Evolutionary conservation across 2,797 vertebrate genomes (phyloP).

Genomic region (Cynodonichthys magdalenae): DNA sequence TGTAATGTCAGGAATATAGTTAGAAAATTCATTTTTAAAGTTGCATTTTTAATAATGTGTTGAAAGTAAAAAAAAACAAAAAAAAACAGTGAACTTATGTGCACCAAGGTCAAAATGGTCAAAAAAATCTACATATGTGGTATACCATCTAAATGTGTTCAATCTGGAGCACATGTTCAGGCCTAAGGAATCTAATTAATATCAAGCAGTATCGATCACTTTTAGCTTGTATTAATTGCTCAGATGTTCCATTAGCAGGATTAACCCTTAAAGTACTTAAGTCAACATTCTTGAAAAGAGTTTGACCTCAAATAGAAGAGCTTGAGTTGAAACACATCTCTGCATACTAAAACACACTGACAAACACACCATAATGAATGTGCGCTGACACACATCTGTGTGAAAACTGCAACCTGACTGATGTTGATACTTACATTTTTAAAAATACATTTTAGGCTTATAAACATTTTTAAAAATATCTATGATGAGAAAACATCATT

Average conservation of each 20-base stretch:
- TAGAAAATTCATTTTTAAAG: no score
- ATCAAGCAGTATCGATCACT: constrained; percentile 12
- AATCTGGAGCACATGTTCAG: not conserved
- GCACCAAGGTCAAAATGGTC: not conserved
- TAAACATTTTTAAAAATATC: not conserved
- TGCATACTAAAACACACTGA: constrained; percentile 70
- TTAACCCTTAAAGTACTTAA: constrained; percentile 20
- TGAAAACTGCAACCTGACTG: not conserved
- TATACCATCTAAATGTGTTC: not conserved
- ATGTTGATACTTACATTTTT: not conserved
- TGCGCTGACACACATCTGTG: not conserved
- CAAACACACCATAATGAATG: constrained; percentile 49
- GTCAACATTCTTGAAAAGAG: constrained; percentile 10
- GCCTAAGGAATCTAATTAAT: not conserved
- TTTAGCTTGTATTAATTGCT: constrained; percentile 5
- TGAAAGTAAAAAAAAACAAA: no score
- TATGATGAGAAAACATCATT: not conserved
- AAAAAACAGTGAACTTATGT: not conserved
- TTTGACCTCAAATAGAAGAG: constrained; percentile 2
- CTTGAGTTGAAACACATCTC: constrained; percentile 7
- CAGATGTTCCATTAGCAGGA: constrained; percentile 1
- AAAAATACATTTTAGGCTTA: not conserved
- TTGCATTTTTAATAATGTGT: no score
- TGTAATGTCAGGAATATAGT: no score
- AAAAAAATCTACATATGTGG: not conserved